Evolutionary conservation across 2,797 vertebrate species (phyloP).

Genomic region (Ceryle rudis): DNA sequence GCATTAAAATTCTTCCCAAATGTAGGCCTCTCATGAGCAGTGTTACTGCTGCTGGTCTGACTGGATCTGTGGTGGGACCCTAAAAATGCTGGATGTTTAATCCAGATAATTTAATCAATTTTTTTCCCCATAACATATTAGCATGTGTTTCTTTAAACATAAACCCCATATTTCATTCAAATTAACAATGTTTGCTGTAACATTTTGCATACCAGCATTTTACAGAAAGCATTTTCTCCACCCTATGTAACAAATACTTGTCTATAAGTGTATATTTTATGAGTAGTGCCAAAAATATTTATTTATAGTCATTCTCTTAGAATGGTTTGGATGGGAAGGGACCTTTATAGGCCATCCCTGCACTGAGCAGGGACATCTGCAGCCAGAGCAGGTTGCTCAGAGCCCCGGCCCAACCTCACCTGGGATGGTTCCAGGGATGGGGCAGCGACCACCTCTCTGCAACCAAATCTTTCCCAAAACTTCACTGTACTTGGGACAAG

Average conservation of each 20-base stretch:
- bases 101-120: not conserved
- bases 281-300: not conserved
- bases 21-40: not conserved
- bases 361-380: not conserved
- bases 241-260: not conserved
- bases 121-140: not conserved
- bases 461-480: not conserved
- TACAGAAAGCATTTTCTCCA: not conserved
- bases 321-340: not conserved
- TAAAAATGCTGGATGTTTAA: not conserved
- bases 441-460: not conserved
- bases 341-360: not conserved
- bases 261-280: not conserved
- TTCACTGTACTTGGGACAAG: not conserved
- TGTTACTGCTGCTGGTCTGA: not conserved
- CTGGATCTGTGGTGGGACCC: not conserved
- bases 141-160: conserved; percentile 23
- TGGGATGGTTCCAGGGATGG: not conserved
- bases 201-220: not conserved
- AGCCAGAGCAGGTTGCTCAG: not conserved
- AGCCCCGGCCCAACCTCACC: not conserved
- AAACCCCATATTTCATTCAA: not conserved
- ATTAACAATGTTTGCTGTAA: not conserved
- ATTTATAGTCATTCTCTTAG: not conserved
- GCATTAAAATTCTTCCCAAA: not conserved